A percentile compares a stretch with the other conserved stretches of the same genome.
Evolutionary conservation across 1,140 invertebrate genomes (phyloP).

Genomic region (Himalopsyche phryganea): DNA sequence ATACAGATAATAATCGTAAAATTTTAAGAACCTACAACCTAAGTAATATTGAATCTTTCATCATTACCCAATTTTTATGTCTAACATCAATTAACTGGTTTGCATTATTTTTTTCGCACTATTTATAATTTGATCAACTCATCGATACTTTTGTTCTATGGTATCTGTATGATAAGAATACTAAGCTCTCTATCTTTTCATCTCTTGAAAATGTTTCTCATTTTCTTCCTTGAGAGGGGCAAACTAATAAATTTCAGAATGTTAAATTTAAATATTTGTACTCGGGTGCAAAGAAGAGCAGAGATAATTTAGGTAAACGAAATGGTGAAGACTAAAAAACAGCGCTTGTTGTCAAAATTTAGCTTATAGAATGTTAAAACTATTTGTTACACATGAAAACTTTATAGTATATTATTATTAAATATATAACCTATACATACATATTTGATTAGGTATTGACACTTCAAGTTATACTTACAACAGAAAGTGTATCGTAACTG

Average conservation of each 20-base stretch:
- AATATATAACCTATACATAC: slow-evolving; percentile 28
- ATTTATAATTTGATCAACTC: too few species aligned
- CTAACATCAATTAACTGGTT: too few species aligned
- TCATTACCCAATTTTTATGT: too few species aligned
- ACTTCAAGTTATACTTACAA: slow-evolving; percentile 14
- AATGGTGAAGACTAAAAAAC: slow-evolving; percentile 34
- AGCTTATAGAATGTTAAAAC: slow-evolving; percentile 35
- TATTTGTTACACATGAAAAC: slow-evolving; percentile 35
- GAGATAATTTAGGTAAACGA: slow-evolving; percentile 33
- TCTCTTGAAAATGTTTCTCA: not conserved
- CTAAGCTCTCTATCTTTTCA: too few species aligned
- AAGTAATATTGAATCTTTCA: too few species aligned
- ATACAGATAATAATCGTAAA: too few species aligned
- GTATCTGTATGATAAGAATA: too few species aligned
- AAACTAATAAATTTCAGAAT: slow-evolving; percentile 13
- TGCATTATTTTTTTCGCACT: too few species aligned
- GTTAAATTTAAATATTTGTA: not conserved
- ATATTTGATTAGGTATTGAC: slow-evolving; percentile 33
- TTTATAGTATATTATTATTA: slow-evolving; percentile 33
- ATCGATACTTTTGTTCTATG: too few species aligned
- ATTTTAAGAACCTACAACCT: too few species aligned
- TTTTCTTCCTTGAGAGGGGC: slow-evolving; percentile 24
- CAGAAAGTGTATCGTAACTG: slow-evolving; percentile 30
- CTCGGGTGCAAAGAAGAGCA: slow-evolving; percentile 17
- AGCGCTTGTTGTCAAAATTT: slow-evolving; percentile 36